Evolutionary conservation across 2,113 vertebrate species (phyloP).

Genomic region (Prietella phreatophila): DNA sequence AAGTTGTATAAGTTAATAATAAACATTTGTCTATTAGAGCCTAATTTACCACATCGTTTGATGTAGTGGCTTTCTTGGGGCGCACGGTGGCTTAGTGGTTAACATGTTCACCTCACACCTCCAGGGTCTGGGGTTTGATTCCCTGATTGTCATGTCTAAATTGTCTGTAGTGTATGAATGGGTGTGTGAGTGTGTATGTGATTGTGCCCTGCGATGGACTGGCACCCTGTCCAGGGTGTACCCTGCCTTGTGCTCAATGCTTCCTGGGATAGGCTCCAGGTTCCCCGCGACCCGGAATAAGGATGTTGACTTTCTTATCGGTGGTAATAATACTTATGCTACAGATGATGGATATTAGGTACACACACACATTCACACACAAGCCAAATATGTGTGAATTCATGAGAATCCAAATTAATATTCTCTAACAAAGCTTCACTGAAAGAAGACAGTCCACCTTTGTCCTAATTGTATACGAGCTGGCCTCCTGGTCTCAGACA

Average conservation of each 20-base stretch:
- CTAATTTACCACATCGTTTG: not conserved
- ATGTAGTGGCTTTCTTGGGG: no score
- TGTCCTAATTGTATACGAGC: not conserved
- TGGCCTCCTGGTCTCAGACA: not conserved
- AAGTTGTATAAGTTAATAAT: not conserved
- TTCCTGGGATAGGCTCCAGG: no score
- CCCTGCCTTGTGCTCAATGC: no score
- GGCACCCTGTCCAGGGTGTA: no score
- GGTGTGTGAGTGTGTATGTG: no score
- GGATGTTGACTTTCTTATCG: not conserved
- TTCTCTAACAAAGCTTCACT: not conserved
- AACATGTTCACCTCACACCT: no score
- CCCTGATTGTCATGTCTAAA: no score
- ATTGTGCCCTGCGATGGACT: no score
- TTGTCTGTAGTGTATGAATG: no score
- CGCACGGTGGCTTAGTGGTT: no score
- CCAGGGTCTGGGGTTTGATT: no score
- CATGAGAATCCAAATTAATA: not conserved
- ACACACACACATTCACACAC: not conserved
- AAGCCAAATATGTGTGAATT: not conserved
- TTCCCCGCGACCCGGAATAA: no score
- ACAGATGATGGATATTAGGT: not conserved
- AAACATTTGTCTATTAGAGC: not conserved
- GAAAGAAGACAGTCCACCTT: not conserved
- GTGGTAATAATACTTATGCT: not conserved